Evolutionary conservation across 2,113 vertebrate genomes (phyloP).

Genomic region (Poicephalus meyeri): DNA sequence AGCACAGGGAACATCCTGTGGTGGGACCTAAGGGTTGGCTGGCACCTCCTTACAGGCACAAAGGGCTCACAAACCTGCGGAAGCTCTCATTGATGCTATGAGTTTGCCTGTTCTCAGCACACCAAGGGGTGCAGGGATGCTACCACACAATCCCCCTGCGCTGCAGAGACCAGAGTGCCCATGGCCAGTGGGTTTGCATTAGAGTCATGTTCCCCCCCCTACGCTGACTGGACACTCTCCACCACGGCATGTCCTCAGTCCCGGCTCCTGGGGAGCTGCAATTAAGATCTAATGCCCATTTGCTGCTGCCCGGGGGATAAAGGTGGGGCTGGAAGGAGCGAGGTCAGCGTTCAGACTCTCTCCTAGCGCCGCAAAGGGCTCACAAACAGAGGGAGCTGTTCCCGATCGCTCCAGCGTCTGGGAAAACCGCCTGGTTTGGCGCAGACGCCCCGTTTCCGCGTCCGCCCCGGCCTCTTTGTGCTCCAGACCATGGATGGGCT

Average conservation of each 20-base stretch:
- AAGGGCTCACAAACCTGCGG: background rate
- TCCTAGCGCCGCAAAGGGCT: background rate
- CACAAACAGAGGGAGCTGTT: constrained; percentile 34
- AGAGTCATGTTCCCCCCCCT: background rate
- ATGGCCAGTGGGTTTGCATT: rapidly evolving
- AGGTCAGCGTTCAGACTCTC: rapidly evolving
- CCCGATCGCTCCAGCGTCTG: background rate
- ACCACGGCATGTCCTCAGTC: rapidly evolving
- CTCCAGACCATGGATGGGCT: background rate
- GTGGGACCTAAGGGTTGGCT: no score
- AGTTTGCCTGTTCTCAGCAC: background rate
- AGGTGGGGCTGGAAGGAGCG: background rate
- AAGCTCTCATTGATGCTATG: background rate
- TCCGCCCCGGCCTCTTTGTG: background rate
- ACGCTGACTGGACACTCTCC: no score
- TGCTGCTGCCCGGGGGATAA: background rate
- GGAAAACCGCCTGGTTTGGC: background rate
- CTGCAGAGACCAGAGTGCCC: background rate
- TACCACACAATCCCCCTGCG: background rate
- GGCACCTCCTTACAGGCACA: rapidly evolving
- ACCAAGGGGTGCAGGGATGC: rapidly evolving
- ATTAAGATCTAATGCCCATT: background rate
- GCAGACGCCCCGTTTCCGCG: background rate
- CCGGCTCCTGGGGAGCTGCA: background rate
- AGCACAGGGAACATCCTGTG: background rate